Base-by-base conservation (phyloP, 2,888 invertebrate species). In the Altica lythri region DNA sequence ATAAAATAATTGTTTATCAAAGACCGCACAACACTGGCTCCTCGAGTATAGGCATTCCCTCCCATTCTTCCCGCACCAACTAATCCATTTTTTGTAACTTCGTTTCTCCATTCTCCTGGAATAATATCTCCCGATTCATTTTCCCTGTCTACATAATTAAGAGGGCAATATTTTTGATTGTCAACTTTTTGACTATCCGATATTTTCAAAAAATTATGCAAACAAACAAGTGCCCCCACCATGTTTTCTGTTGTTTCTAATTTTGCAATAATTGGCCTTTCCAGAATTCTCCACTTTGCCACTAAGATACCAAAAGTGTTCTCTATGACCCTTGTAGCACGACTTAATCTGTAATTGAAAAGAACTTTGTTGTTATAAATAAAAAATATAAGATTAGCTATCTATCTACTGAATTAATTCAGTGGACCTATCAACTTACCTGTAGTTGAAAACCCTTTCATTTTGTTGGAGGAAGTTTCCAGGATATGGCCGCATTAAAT, bases 101-200 rank as follows among this genome's bases (percentile, higher is more conserved):
- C 13, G 29, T 22, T 51, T 12, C 44, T 44, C 44, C 51, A 44
- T 35, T 51, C 29, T 5, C 29, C 44, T 25, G 34, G 35, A 2
- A 51, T 37, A 32, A 51, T 25, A 25, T 34, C 30, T 30, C 37
- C 44, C 9, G 10, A 4, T 32, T 44, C 43, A 44, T 14, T 51
- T 16, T 51, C 44, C 17, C 37, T 43, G 16, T 44, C 51, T 19
- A 37, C 44, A 51, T 44, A 45, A 43, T 25, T 32, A 22, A 22
- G 2, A 44, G 51, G 44, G 35, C 51, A 51, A 35, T 51, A 51
- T 43, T 25, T 44, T 14, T 22, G n/a, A 13, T 48, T 48, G 13
- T 22, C 22, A 12, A 4, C 18, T 25, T 35, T 34, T 18, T 16
- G 5, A n/a, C 4, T 27, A 35, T 48, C 48, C 5, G 29, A 29